These are phyloP conservation scores for Arctocebus calabarensis DNA, from an alignment of 2,797 vertebrate genomes.

Conservation along the genomic window DNA sequence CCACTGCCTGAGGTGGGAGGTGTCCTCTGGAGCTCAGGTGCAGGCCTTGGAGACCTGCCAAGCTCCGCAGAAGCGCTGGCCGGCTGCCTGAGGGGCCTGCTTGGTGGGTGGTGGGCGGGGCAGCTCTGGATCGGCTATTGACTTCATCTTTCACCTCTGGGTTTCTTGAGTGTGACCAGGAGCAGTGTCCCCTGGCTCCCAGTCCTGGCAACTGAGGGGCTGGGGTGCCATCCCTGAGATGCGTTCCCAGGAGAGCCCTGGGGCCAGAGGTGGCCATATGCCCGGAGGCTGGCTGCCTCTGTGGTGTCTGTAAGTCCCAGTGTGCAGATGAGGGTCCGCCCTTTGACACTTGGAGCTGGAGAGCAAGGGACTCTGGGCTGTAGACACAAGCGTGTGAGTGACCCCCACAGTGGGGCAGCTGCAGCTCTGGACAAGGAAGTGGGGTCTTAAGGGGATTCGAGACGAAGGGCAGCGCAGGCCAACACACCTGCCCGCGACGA, in stretches of 20 bases:
- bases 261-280: not conserved
- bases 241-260: no score
- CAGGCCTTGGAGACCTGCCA: fast-evolving
- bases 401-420: fast-evolving
- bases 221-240: not conserved
- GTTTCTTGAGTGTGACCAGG: not conserved
- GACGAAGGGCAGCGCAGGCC: not conserved
- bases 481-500: no score
- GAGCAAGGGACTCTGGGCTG: not conserved
- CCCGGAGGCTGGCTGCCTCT: fast-evolving
- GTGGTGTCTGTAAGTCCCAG: fast-evolving
- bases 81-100: no score
- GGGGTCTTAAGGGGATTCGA: not conserved
- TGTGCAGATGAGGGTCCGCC: fast-evolving
- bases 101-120: not conserved
- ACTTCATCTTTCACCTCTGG: not conserved
- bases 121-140: fast-evolving
- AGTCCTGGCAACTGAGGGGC: fast-evolving
- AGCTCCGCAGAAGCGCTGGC: not conserved
- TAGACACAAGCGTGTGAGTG: no score
- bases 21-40: not conserved
- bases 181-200: not conserved
- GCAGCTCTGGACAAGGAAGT: not conserved
- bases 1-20: no score
- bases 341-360: fast-evolving